phyloP scores from a whole-genome alignment of 2,888 invertebrate species.

The Agrotis segetum region DNA sequence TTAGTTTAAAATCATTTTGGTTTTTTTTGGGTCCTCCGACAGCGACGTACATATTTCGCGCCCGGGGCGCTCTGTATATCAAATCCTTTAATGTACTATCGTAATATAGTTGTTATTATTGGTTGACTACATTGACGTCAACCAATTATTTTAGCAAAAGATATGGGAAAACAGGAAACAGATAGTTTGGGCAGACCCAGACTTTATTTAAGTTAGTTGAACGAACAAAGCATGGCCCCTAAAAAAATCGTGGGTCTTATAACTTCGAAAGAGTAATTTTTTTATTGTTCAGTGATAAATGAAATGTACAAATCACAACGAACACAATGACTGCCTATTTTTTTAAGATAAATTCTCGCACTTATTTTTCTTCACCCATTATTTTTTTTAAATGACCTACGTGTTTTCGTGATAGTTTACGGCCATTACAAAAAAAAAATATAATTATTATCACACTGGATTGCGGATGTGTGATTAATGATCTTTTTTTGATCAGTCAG shows the following conservation, averaged over 20 bases:
- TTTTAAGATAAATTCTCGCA: not conserved
- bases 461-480: slow-evolving; percentile 34
- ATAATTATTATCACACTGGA: slow-evolving; percentile 31
- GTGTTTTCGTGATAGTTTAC: slow-evolving; percentile 8
- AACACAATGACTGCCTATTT: not conserved
- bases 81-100: not conserved
- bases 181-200: not conserved
- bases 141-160: not conserved
- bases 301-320: not conserved
- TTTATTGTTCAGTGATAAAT: not conserved
- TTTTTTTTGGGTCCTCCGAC: no score
- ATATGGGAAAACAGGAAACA: not conserved
- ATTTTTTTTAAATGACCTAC: slow-evolving; percentile 2
- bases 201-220: not conserved
- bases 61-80: no score
- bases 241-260: not conserved
- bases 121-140: not conserved
- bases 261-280: not conserved
- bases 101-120: not conserved
- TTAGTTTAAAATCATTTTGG: no score
- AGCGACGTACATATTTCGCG: no score
- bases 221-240: not conserved
- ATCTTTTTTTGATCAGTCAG: slow-evolving; percentile 10
- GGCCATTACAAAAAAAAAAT: slow-evolving; percentile 23
- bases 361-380: not conserved